Evolutionary conservation across 2,113 vertebrate genomes (phyloP), one percentile per base, ranked within the genome.

Genomic region (Vulpes vulpes): DNA sequence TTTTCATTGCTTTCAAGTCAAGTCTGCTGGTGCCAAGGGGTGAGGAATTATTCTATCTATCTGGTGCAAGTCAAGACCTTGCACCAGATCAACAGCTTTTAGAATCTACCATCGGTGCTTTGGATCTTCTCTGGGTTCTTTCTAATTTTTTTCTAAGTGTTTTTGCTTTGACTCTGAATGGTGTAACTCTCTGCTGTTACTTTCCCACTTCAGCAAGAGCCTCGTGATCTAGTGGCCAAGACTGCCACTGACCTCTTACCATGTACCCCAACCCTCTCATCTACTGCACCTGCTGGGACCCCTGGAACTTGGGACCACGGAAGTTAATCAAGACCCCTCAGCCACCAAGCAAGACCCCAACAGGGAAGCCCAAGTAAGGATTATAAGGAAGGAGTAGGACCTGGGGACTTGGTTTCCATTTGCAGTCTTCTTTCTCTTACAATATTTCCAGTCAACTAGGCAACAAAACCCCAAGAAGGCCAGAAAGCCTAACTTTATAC

Each of bases 211-310:
- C 64, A 78, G 67, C 14, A 78, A 64, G 35, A 88, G 55, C 74
- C 22, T 97, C 62, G 80, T 55, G 53, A 94, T 23, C 25, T 51
- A 91, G 11, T 11, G 43, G 51, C 53, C 79, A 83, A 80, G 53
- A 38, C 65, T 8, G 3, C 7, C 2, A 53, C n/a, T 43, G 67
- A 87, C 81, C 19, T 73, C 43, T 60, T 83, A 32, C 71, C 92
- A 98, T 98, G 98, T 80, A 97, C 51, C 92, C 79, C 71, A 90
- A 93, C 15, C 76, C 95, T 62, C 96, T 97, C 12, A n/a, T 97
- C 62, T 98, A 97, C 78, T 98, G 97, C 35, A 97, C 97, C 79
- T 98, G 97, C 96, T 98, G 94, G 97, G 98, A 98, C 65, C 98
- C 98, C 79, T 97, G 98, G 97, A 97, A 97, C 67, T 15, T 79